A percentile compares a stretch with the other conserved stretches of the same genome.
Conservation (phyloP, 2,113 vertebrate species). For the Fregata magnificens region DNA sequence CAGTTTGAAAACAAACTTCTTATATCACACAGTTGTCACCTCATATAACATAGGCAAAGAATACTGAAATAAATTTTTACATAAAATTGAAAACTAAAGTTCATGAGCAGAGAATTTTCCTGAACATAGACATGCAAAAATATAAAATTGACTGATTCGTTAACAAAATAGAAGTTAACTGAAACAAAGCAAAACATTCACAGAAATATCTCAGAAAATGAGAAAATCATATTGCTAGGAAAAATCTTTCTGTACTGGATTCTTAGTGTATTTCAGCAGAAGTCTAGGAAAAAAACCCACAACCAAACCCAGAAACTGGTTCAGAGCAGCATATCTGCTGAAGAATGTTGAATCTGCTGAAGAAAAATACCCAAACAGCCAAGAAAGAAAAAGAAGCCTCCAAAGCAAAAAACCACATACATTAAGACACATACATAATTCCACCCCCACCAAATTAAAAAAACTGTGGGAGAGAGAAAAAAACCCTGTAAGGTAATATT, state of each 20-base stretch:
- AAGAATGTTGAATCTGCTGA: too few relatives aligned
- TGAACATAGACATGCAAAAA: neutral
- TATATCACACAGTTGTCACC: neutral
- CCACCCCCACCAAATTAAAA: neutral
- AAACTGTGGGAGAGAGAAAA: neutral
- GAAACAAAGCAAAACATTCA: neutral
- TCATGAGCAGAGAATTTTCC: neutral
- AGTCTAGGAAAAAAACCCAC: neutral
- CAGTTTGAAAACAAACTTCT: neutral
- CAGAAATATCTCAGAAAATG: neutral
- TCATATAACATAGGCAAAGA: neutral
- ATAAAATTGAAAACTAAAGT: neutral
- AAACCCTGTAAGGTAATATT: neutral
- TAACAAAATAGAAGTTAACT: neutral
- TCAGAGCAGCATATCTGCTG: neutral
- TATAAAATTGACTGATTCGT: neutral
- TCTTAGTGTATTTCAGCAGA: neutral
- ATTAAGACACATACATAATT: neutral
- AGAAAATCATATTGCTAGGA: neutral
- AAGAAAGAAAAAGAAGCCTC: neutral
- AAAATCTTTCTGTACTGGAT: neutral
- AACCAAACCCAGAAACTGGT: neutral
- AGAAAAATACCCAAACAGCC: too few relatives aligned
- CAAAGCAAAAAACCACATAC: neutral
- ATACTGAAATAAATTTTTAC: neutral